Conservation (phyloP, 2,797 vertebrate species). For the Myotis planiceps region DNA sequence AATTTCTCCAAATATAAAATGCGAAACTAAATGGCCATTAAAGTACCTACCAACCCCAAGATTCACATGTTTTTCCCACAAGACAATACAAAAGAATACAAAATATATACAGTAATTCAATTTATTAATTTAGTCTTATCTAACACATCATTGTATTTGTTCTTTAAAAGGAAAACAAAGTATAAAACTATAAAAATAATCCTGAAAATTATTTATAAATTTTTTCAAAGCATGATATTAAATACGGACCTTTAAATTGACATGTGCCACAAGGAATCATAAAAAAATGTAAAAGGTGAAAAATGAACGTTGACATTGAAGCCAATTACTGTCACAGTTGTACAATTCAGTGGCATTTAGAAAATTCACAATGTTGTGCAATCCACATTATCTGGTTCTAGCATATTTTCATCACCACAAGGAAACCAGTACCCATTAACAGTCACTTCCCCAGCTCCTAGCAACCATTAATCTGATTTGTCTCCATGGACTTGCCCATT, state of each 20-base stretch:
- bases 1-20: not conserved
- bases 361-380: not conserved
- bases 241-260: slow-evolving; percentile 57
- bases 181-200: slow-evolving; percentile 74
- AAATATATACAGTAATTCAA: slow-evolving; percentile 37
- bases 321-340: slow-evolving; percentile 5
- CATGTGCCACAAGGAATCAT: slow-evolving; percentile 35
- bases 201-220: slow-evolving; percentile 65
- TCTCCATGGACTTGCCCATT: not conserved
- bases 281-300: slow-evolving; percentile 46
- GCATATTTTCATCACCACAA: not conserved
- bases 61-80: slow-evolving; percentile 12
- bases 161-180: slow-evolving; percentile 67
- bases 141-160: slow-evolving; percentile 62
- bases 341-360: not conserved
- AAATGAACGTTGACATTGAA: not conserved
- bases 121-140: slow-evolving; percentile 71
- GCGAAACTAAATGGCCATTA: not conserved
- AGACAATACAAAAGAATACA: slow-evolving; percentile 55
- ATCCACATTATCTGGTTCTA: not conserved
- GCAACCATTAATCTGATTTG: not conserved
- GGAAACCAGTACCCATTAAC: not conserved
- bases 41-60: slow-evolving; percentile 12
- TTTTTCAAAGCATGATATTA: slow-evolving; percentile 65
- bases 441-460: not conserved